Conservation (phyloP, 2,888 invertebrate genomes). For the Hypselothyrea guttata region DNA sequence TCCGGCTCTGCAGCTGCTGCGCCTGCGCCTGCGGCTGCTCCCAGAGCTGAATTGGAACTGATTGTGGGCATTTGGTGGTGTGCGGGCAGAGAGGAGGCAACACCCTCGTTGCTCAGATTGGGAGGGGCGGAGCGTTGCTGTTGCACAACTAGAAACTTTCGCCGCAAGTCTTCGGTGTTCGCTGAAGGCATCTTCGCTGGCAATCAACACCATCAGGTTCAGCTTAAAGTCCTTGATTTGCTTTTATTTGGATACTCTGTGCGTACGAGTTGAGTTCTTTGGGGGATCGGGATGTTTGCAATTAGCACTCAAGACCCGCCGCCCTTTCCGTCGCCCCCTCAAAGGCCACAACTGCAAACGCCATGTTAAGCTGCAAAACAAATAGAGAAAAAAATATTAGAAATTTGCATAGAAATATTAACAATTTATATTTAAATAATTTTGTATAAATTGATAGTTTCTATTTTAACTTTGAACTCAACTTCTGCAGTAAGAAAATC, state of each 20-base stretch:
- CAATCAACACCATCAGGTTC: slow-evolving; percentile 77
- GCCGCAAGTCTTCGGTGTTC: slow-evolving; percentile 82
- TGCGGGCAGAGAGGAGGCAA: slow-evolving; percentile 23
- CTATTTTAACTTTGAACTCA: too few relatives aligned
- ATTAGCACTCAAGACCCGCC: slow-evolving; percentile 31
- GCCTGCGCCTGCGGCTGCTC: slow-evolving; percentile 3
- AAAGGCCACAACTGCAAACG: slow-evolving; percentile 12
- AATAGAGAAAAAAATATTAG: too few relatives aligned
- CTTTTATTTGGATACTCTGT: background rate
- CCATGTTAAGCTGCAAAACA: slow-evolving; percentile 24
- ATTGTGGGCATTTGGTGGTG: slow-evolving; percentile 22
- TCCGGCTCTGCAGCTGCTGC: slow-evolving; percentile 66
- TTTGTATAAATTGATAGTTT: too few relatives aligned
- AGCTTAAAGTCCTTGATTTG: slow-evolving; percentile 9
- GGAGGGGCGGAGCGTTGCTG: slow-evolving; percentile 80
- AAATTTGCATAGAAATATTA: too few relatives aligned
- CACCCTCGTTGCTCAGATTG: slow-evolving; percentile 54
- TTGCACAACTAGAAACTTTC: slow-evolving; percentile 81
- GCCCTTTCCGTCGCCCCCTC: slow-evolving; percentile 21
- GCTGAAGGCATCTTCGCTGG: slow-evolving; percentile 81
- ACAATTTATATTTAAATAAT: too few relatives aligned
- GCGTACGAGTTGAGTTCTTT: slow-evolving; percentile 36
- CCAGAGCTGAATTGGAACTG: slow-evolving; percentile 21
- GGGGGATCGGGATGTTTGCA: slow-evolving; percentile 19
- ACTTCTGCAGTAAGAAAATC: too few relatives aligned